phyloP scores from a whole-genome alignment of 2,113 vertebrate genomes.

The Xenopus borealis region DNA sequence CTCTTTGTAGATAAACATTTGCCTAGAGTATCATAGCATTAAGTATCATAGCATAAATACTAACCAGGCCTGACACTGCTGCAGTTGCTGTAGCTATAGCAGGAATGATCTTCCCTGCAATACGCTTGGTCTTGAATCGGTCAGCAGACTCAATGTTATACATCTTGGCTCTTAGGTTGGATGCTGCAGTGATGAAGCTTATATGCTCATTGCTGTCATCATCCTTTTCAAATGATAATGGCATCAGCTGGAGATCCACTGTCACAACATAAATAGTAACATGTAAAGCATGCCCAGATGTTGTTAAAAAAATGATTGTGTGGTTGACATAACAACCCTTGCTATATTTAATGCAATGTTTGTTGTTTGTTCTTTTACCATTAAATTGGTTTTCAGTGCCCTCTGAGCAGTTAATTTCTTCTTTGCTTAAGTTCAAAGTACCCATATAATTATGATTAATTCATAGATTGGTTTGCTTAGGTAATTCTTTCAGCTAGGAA shows the following conservation, averaged over 20 bases:
- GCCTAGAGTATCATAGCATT: background rate
- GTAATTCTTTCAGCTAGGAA: too few species aligned
- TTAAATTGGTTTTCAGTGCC: too few species aligned
- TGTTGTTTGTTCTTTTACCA: too few species aligned
- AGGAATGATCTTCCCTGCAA: conserved; percentile 96
- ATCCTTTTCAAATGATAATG: conserved; percentile 90
- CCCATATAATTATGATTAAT: too few species aligned
- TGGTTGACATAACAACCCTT: too few species aligned
- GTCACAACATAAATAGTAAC: background rate
- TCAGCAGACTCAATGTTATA: conserved; percentile 91
- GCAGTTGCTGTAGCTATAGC: conserved; percentile 97
- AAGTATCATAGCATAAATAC: conserved; percentile 49
- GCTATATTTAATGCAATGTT: too few species aligned
- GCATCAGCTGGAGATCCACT: conserved; percentile 81
- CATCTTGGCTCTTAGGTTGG: conserved; percentile 88
- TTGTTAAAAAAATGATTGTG: too few species aligned
- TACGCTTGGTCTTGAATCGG: conserved; percentile 92
- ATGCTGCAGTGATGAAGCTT: conserved; percentile 89
- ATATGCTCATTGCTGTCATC: conserved; percentile 89
- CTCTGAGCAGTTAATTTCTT: too few species aligned
- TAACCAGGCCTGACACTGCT: conserved; percentile 91
- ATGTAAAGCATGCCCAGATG: too few species aligned
- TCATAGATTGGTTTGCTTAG: too few species aligned
- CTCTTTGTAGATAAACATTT: background rate
- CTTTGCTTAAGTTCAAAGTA: too few species aligned